Base-by-base conservation (phyloP, 2,113 vertebrate species). In the rat (Rattus norvegicus) region DNA sequence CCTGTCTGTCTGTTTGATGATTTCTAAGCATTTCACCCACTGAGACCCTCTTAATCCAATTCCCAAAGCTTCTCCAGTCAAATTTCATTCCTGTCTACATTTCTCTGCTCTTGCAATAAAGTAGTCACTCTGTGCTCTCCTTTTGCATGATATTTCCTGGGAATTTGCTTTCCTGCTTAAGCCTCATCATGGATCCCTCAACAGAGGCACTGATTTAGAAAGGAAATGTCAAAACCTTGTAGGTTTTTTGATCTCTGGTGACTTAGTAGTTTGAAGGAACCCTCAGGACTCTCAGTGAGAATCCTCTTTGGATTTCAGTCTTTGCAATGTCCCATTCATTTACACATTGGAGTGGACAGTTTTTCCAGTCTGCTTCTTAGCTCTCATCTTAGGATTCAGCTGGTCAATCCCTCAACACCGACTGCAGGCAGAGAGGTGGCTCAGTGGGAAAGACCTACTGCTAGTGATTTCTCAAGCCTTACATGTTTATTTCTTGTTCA, bases 331-430 rank as follows among this genome's bases (percentile, higher is more conserved):
- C 76, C 52, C 12, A 4, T 17, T 63, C 52, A 19, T 26, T 7
- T 26, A 63, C 73, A 39, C 33, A 13, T 22, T 39, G 52, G 72
- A 43, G 69, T 24, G 16, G 43, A 30, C 52, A 95, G 75, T 95
- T 88, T 94, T 70, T 2, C 72, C 83, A 43, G n/a, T 17, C 47
- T 97, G 63, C 43, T 94, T 56, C 39, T 90, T 63, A 63, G 88
- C 49, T 22, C 7, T 39, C 3, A 19, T 49, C 13, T 65, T 87
- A 20, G 80, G 69, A 49, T 52, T 88, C 7, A 94, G 36, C 26
- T 43, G 22, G 49, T 24, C 36, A 52, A 75, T 16, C 28, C 1
- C 6, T 12, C 13, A 63, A 76, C 16, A 65, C 0, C 69, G 49
- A 43, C 19, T 95, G 65, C 49, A 79, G 61, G 75, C 49, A 33